Evolutionary conservation across 2,888 invertebrate species (phyloP), one percentile per base, ranked within the genome.

Genomic region (Gymnosoma rotundatum): DNA sequence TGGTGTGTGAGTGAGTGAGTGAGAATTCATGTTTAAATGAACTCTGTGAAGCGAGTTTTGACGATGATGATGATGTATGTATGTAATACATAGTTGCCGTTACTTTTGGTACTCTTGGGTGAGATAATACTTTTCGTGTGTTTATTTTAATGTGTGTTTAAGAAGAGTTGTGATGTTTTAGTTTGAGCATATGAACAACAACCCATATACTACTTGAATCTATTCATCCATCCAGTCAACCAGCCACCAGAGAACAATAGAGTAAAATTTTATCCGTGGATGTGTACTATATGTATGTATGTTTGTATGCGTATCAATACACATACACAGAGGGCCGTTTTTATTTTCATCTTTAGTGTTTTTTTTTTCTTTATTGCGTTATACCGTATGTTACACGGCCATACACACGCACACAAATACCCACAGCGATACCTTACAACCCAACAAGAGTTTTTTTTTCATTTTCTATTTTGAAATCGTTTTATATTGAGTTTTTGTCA

Each of bases 321-420:
- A 67, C 75, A 60, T 74, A 79, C 45, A 81, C 69, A 84, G 84
- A 84, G 84, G 84, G 84, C 81, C 84, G 84, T 84, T 84, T 80
- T 82, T 70, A 74, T 73, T 80, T 76, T 76, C 73, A 45, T 74
- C 50, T 56, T 70, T 48, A 48, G 5, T 48, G 10, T 50, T 64
- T 64, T 50, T 78, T 78, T 25, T 2, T n/a, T n/a, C n/a, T 25
- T 25, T 25, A 2, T 54, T 74, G 73, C 73, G 72, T 69, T 75
- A 50, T 66, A 67, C 76, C 32, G 76, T 78, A 60, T 14, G 61
- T 45, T 72, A 75, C 75, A 79, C 79, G 78, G 64, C 61, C 60
- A 61, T 56, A 5, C 50, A 60, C 32, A 63, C 69, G 52, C 48
- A 66, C n/a, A 63, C 72, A 45, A 25, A 48, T 50, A 20, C 21